Percentiles rank a stretch among this genome's conserved stretches.
These are phyloP conservation scores for Geococcyx californianus DNA, from an alignment of 2,113 vertebrate species.

Conservation along the genomic window DNA sequence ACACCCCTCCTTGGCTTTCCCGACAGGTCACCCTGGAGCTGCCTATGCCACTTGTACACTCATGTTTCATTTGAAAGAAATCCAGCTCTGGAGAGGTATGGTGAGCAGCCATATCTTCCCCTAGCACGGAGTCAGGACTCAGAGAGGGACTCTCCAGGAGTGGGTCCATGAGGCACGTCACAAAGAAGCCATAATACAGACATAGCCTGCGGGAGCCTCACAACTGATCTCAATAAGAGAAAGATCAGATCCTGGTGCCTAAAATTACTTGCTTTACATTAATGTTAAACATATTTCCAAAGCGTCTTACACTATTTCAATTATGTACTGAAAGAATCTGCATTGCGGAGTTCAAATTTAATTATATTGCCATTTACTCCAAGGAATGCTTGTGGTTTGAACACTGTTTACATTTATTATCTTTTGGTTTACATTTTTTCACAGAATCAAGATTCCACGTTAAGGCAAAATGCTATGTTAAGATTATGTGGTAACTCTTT, in stretches of 20 bases:
- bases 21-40: not conserved
- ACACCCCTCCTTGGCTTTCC: not conserved
- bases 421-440: constrained; percentile 62
- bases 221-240: not conserved
- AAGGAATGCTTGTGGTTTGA: constrained; percentile 41
- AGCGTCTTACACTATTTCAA: constrained; percentile 32
- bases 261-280: constrained; percentile 24
- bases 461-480: constrained; percentile 40
- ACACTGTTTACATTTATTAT: constrained; percentile 60
- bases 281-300: constrained; percentile 54
- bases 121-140: not conserved
- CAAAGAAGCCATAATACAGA: not conserved
- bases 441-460: constrained; percentile 12
- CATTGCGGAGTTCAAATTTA: constrained; percentile 53
- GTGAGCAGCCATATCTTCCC: not conserved
- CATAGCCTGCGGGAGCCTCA: not conserved
- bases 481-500: constrained; percentile 31
- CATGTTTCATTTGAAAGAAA: not conserved
- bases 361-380: constrained; percentile 29
- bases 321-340: constrained; percentile 36
- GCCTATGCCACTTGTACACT: accelerated
- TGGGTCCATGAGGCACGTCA: accelerated
- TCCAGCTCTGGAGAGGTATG: not conserved
- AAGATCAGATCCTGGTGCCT: constrained; percentile 24
- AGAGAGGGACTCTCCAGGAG: not conserved